Percentiles rank a stretch among this genome's conserved stretches.
These are phyloP conservation scores for Clusia tigrina DNA, from an alignment of 2,888 invertebrate species.

Conservation along the genomic window DNA sequence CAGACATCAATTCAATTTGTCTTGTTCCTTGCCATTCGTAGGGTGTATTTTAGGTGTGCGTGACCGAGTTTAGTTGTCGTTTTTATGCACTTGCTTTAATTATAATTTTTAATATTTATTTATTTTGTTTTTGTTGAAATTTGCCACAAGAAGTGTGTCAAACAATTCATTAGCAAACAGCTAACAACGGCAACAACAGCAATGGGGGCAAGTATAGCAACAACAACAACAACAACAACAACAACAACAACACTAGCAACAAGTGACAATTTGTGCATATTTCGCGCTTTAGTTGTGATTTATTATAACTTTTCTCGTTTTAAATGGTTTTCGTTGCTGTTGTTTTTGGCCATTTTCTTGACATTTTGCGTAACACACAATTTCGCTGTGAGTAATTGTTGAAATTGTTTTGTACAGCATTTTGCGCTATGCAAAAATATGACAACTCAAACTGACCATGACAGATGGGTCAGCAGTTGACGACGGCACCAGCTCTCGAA, in stretches of 20 bases:
- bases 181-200: conserved; percentile 4
- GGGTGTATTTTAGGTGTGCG: no score
- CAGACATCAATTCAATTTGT: no score
- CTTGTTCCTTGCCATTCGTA: no score
- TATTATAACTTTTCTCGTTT: neutral
- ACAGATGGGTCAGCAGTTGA: conserved; percentile 2
- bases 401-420: conserved; percentile 12
- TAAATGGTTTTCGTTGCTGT: neutral
- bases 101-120: no score
- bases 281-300: conserved; percentile 1
- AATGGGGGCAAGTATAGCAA: neutral
- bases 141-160: conserved; percentile 28
- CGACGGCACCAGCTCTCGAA: neutral
- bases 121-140: conserved; percentile 10
- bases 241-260: neutral
- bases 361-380: conserved; percentile 7
- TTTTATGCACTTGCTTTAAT: no score
- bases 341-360: conserved; percentile 2
- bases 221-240: neutral
- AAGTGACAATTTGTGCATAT: neutral
- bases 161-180: conserved; percentile 26
- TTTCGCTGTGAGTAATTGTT: conserved; percentile 18
- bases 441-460: conserved; percentile 19
- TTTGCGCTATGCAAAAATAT: conserved; percentile 16
- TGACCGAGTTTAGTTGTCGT: no score